Evolutionary conservation across 2,797 vertebrate species (phyloP).

Genomic region (Brachyrhaphis roseni): DNA sequence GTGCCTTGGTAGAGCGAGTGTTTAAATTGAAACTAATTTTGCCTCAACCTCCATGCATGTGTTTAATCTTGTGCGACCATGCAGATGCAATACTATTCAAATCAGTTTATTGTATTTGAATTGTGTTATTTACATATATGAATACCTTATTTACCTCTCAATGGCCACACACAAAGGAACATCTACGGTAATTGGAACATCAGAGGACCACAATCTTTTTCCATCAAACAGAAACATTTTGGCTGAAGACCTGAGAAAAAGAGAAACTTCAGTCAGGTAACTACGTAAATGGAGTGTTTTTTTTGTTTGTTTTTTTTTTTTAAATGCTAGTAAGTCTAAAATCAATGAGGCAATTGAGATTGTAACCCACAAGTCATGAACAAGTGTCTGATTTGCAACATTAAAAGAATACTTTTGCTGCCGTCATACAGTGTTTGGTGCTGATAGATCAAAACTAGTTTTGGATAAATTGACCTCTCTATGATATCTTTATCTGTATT

Average conservation of each 20-base stretch:
- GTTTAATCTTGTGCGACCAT: constrained; percentile 35
- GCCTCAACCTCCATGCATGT: constrained; percentile 43
- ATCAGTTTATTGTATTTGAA: constrained; percentile 49
- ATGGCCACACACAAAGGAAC: constrained; percentile 34
- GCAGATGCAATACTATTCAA: constrained; percentile 43
- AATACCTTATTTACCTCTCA: constrained; percentile 49
- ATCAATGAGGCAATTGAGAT: constrained; percentile 54
- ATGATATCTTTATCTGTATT: constrained; percentile 32
- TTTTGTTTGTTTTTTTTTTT: constrained; percentile 75
- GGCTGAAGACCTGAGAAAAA: constrained; percentile 60
- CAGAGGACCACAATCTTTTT: constrained; percentile 37
- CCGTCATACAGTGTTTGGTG: constrained; percentile 49
- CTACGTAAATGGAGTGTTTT: constrained; percentile 65
- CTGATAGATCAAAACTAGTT: constrained; percentile 39
- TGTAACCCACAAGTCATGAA: constrained; percentile 56
- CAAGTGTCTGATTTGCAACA: constrained; percentile 54
- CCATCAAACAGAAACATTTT: constrained; percentile 47
- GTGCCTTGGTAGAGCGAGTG: constrained; percentile 44
- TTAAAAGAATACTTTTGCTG: constrained; percentile 50
- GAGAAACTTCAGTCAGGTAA: constrained; percentile 67
- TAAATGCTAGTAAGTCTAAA: constrained; percentile 49
- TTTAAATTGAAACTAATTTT: constrained; percentile 53
- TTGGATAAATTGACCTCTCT: constrained; percentile 47
- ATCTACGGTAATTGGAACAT: constrained; percentile 25
- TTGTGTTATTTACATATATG: constrained; percentile 34